Evolutionary conservation across 2,797 vertebrate genomes (phyloP), one percentile per base, ranked within the genome.

Genomic region (Sebastes oblongus): DNA sequence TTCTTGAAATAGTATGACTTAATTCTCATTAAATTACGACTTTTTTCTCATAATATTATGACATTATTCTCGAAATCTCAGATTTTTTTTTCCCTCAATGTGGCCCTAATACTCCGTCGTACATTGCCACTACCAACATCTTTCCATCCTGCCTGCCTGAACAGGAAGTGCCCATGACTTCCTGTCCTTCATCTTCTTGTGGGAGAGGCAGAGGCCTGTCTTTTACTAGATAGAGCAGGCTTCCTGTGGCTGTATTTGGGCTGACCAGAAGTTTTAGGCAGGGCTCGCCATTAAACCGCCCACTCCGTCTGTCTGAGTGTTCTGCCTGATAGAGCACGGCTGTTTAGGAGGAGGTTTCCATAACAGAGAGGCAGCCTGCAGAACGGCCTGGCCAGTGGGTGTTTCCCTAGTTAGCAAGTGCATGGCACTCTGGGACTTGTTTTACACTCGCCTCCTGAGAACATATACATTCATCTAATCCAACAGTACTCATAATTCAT

Each of bases 341-440:
- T 94, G 93, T 94, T 93, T 88, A 88, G 90, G 82, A 77, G 77
- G 91, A 88, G 86, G 92, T 95, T 91, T 91, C 91, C 93, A 94
- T 93, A 94, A 94, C 93, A 94, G 77, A 94, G 68, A 59, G 68
- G 61, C 71, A 69, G 66, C 30, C 82, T 80, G 83, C 70, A 72
- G 69, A 80, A 78, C 81, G 82, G 87, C 72, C 73, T 55, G 73
- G 67, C 32, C 70, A 22, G 80, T 75, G 71, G 73, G 70, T 86
- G 78, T 86, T 89, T 90, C 89, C 88, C 91, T 91, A 50, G 75
- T 92, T 83, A 81, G 75, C 82, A 91, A 90, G 87, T 88, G 86
- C 79, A 76, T 58, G 75, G 54, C 75, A 74, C 59, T 84, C 84
- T 85, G 76, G 76, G 82, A 72, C 80, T 72, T 75, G 75, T 66